A percentile compares a stretch with the other conserved stretches of the same genome.
These are phyloP conservation scores for Labia minor DNA, from an alignment of 2,888 invertebrate genomes.

Conservation along the genomic window DNA sequence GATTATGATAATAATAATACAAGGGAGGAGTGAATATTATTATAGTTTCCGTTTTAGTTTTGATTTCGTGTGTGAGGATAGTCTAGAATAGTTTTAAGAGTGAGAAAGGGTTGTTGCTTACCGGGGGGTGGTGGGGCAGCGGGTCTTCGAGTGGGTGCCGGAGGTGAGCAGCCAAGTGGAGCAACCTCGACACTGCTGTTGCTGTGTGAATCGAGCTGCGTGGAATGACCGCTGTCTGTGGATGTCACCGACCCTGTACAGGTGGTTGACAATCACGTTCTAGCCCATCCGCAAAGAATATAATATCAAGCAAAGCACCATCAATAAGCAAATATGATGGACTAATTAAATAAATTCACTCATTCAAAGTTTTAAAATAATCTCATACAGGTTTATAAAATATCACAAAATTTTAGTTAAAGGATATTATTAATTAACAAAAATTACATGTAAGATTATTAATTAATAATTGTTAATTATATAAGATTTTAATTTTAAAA, in stretches of 20 bases:
- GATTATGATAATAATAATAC: too few relatives aligned
- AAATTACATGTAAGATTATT: too few relatives aligned
- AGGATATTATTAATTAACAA: too few relatives aligned
- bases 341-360: neutral
- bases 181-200: constrained; percentile 41
- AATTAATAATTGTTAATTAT: too few relatives aligned
- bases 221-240: constrained; percentile 82
- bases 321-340: too few relatives aligned
- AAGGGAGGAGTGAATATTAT: too few relatives aligned
- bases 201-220: constrained; percentile 54
- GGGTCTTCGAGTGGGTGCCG: constrained; percentile 43
- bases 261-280: neutral
- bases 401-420: too few relatives aligned
- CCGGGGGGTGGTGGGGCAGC: constrained; percentile 41
- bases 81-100: too few relatives aligned
- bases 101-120: constrained; percentile 32
- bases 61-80: neutral
- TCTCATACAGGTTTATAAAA: too few relatives aligned
- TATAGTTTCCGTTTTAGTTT: neutral
- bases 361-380: too few relatives aligned
- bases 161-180: constrained; percentile 38
- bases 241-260: constrained; percentile 73
- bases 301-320: neutral
- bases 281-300: neutral
- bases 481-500: too few relatives aligned